Evolutionary conservation across 2,113 vertebrate species (phyloP).

Genomic region (Callithrix jacchus): DNA sequence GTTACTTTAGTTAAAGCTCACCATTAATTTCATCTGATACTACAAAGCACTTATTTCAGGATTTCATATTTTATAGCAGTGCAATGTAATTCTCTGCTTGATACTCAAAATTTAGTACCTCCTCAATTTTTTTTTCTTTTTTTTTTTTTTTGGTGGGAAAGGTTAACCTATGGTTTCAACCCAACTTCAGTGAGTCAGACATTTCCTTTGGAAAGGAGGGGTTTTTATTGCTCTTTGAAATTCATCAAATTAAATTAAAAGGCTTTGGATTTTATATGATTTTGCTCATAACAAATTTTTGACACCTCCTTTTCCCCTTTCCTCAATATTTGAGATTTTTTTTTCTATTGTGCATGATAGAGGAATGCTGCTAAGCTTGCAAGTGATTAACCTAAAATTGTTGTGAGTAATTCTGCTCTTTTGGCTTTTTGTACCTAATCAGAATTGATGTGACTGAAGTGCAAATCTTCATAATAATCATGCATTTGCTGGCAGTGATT

Average conservation of each 20-base stretch:
- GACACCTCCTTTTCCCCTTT: slow-evolving; percentile 28
- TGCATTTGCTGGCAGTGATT: slow-evolving; percentile 98
- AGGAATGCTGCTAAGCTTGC: slow-evolving; percentile 83
- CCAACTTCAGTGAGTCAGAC: slow-evolving; percentile 44
- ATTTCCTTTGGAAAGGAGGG: slow-evolving; percentile 66
- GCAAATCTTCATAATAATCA: slow-evolving; percentile 99
- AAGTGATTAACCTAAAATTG: slow-evolving; percentile 79
- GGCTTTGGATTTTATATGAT: slow-evolving; percentile 44
- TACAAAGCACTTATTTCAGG: slow-evolving; percentile 35
- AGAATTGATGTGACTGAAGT: slow-evolving; percentile 99
- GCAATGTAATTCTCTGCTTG: neutral
- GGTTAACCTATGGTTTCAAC: slow-evolving; percentile 64
- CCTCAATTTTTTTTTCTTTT: neutral
- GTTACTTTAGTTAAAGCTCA: slow-evolving; percentile 35
- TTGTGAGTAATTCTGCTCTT: slow-evolving; percentile 86
- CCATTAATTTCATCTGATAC: slow-evolving; percentile 17
- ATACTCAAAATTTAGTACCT: neutral
- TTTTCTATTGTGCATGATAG: slow-evolving; percentile 84
- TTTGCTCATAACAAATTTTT: slow-evolving; percentile 69
- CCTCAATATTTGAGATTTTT: slow-evolving; percentile 50
- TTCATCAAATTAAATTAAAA: slow-evolving; percentile 60
- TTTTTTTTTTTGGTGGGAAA: slow-evolving; percentile 78
- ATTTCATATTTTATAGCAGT: neutral
- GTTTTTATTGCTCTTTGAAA: slow-evolving; percentile 79
- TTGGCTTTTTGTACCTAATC: slow-evolving; percentile 89